A percentile compares a stretch with the other conserved stretches of the same genome.
Evolutionary conservation across 2,797 vertebrate genomes (phyloP).

Genomic region (Protonibea diacanthus): DNA sequence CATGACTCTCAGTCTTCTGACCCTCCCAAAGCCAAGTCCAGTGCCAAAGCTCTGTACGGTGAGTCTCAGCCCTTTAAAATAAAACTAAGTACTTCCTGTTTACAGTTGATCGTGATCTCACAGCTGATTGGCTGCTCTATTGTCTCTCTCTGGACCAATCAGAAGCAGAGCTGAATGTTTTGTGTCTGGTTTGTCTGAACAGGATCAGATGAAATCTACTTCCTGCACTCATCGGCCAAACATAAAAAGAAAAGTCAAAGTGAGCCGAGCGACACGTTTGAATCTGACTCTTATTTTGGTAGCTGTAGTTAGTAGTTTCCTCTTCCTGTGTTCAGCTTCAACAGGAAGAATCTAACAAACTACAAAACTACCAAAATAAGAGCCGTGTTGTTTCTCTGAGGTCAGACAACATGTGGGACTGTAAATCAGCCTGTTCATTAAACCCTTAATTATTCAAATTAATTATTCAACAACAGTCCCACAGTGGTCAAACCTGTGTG

Average conservation of each 20-base stretch:
- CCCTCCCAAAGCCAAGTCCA: slow-evolving; percentile 66
- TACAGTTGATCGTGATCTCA: too few relatives aligned
- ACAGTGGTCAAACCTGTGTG: not conserved
- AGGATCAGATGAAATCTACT: slow-evolving; percentile 93
- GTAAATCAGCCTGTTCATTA: too few relatives aligned
- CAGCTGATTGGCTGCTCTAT: too few relatives aligned
- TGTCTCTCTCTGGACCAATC: not conserved
- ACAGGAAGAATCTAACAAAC: not conserved
- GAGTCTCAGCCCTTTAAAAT: slow-evolving; percentile 26
- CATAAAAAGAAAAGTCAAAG: slow-evolving; percentile 93
- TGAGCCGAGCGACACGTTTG: slow-evolving; percentile 39
- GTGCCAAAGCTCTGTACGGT: slow-evolving; percentile 83
- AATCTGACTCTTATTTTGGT: slow-evolving; percentile 6
- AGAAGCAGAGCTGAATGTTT: too few relatives aligned
- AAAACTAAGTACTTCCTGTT: too few relatives aligned
- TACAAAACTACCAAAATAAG: not conserved
- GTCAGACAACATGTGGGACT: not conserved
- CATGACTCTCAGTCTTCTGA: slow-evolving; percentile 69
- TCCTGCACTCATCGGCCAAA: slow-evolving; percentile 94
- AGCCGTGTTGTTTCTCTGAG: not conserved
- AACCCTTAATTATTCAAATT: too few relatives aligned
- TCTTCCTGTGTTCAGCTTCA: too few relatives aligned
- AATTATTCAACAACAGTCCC: not conserved
- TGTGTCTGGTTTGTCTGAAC: slow-evolving; percentile 68
- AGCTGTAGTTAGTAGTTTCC: too few relatives aligned